Conservation (phyloP, 2,888 invertebrate genomes). For the Ennomos erosarius region DNA sequence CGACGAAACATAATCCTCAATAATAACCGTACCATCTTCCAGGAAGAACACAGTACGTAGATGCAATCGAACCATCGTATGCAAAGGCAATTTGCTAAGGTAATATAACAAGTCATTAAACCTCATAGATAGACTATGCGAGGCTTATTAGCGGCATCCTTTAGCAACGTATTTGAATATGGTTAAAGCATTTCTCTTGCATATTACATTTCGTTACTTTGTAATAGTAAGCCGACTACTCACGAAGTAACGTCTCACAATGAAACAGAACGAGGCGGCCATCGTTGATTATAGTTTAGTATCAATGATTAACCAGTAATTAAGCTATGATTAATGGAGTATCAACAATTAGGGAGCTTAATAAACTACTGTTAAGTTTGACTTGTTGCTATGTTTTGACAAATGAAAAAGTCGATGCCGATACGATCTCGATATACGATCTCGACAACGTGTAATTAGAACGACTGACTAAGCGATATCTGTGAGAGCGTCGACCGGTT, state of each 20-base stretch:
- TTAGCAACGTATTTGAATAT: constrained; percentile 49
- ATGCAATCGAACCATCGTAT: constrained; percentile 36
- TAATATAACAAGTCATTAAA: constrained; percentile 44
- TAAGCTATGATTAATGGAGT: constrained; percentile 48
- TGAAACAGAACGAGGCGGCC: constrained; percentile 19
- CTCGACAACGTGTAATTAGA: constrained; percentile 64
- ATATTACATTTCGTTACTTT: constrained; percentile 41
- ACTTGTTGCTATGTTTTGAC: constrained; percentile 54
- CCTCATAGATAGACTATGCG: constrained; percentile 39
- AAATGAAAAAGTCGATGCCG: constrained; percentile 54
- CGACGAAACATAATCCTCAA: constrained; percentile 23
- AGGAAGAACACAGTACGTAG: constrained; percentile 22
- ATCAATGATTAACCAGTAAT: constrained; percentile 44
- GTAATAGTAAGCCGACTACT: constrained; percentile 24
- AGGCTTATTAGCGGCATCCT: constrained; percentile 37
- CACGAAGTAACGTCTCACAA: constrained; percentile 21
- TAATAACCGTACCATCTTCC: constrained; percentile 27
- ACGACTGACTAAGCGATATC: constrained; percentile 69
- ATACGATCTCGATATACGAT: constrained; percentile 56
- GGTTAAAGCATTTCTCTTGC: constrained; percentile 27
- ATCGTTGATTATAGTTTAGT: constrained; percentile 25
- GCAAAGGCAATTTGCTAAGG: constrained; percentile 42
- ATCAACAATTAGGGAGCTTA: constrained; percentile 47
- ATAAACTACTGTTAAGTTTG: constrained; percentile 32
- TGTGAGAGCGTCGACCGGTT: constrained; percentile 60